phyloP scores from a whole-genome alignment of 1,140 invertebrate species.

The Drosophila grimshawi region DNA sequence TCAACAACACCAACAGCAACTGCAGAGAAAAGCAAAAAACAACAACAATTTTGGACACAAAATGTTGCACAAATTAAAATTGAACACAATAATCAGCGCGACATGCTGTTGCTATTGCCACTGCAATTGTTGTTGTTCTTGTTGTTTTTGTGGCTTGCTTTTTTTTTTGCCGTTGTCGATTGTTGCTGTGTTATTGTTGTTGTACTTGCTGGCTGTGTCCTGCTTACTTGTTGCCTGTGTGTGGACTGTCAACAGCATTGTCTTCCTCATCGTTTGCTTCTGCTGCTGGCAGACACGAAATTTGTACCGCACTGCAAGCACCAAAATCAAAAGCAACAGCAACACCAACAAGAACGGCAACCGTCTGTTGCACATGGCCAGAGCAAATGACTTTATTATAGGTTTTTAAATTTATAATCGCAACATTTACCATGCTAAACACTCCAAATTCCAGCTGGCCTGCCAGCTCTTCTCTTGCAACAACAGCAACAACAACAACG shows the following conservation, averaged over 20 bases:
- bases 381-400: slow-evolving; percentile 78
- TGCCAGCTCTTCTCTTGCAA: slow-evolving; percentile 14
- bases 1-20: slow-evolving; percentile 37
- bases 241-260: slow-evolving; percentile 27
- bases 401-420: slow-evolving; percentile 81
- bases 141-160: slow-evolving; percentile 15
- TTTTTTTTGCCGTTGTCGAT: slow-evolving; percentile 40
- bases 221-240: slow-evolving; percentile 22
- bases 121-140: slow-evolving; percentile 40
- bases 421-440: slow-evolving; percentile 76
- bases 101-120: slow-evolving; percentile 62
- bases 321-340: background rate
- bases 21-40: background rate
- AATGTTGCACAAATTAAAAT: slow-evolving; percentile 81
- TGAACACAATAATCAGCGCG: slow-evolving; percentile 77
- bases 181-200: slow-evolving; percentile 17
- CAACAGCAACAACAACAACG: slow-evolving; percentile 6
- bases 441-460: slow-evolving; percentile 66
- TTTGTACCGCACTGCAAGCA: slow-evolving; percentile 6
- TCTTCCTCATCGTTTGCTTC: slow-evolving; percentile 2
- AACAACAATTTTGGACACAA: slow-evolving; percentile 64
- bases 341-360: background rate
- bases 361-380: slow-evolving; percentile 49
- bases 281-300: slow-evolving; percentile 3
- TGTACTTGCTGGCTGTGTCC: slow-evolving; percentile 21